Evolutionary conservation across 2,797 vertebrate species (phyloP).

Genomic region (Erpetoichthys calabaricus): DNA sequence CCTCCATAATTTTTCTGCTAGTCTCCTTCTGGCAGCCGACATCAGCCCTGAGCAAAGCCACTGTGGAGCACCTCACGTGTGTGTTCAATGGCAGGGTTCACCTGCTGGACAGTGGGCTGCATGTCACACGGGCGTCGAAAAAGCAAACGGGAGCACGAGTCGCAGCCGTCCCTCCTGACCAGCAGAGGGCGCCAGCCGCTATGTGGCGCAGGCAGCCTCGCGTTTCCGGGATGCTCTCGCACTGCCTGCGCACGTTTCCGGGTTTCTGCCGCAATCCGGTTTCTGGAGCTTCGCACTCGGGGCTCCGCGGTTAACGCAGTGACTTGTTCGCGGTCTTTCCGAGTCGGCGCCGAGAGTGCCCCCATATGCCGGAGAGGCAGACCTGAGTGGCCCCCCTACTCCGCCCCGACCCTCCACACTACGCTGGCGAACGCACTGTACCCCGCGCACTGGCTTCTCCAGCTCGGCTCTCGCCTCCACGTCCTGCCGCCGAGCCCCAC

Average conservation of each 20-base stretch:
- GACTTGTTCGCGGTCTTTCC: slow-evolving; percentile 13
- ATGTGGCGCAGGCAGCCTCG: slow-evolving; percentile 14
- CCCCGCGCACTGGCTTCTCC: slow-evolving; percentile 9
- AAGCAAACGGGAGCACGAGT: too few relatives aligned
- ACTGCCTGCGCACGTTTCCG: slow-evolving; percentile 31
- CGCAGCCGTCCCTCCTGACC: too few relatives aligned
- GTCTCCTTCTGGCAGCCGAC: too few relatives aligned
- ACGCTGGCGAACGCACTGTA: too few relatives aligned
- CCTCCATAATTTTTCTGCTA: too few relatives aligned
- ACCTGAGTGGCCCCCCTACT: slow-evolving; percentile 15
- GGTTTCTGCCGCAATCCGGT: slow-evolving; percentile 35
- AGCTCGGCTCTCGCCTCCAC: slow-evolving; percentile 17
- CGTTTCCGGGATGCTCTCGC: neutral
- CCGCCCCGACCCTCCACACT: slow-evolving; percentile 15
- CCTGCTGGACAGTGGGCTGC: too few relatives aligned
- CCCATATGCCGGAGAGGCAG: slow-evolving; percentile 13
- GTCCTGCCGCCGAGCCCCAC: slow-evolving; percentile 5
- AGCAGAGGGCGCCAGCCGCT: slow-evolving; percentile 11
- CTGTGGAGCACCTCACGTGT: too few relatives aligned
- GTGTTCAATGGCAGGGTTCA: too few relatives aligned
- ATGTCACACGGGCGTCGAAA: too few relatives aligned
- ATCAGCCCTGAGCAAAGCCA: too few relatives aligned
- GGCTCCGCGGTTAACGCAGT: slow-evolving; percentile 26
- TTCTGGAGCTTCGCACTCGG: slow-evolving; percentile 34
- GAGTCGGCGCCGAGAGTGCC: too few relatives aligned